These are phyloP conservation scores for Gobius niger DNA, from an alignment of 2,113 vertebrate genomes.

Conservation along the genomic window DNA sequence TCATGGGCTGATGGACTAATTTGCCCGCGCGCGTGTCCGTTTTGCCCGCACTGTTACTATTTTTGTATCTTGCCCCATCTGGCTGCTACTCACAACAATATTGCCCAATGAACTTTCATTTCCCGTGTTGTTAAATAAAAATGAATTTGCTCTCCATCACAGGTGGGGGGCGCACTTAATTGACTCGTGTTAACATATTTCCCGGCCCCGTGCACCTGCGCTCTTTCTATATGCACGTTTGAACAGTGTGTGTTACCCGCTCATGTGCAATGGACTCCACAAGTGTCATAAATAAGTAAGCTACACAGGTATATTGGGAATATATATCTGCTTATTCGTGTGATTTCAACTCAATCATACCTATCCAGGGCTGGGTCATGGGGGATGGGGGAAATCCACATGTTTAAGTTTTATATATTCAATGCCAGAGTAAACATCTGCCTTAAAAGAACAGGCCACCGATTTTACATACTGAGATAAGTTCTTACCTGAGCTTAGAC, in stretches of 20 bases:
- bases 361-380: too few species aligned
- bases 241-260: constrained; percentile 47
- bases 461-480: too few species aligned
- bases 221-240: constrained; percentile 63
- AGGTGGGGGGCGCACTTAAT: constrained; percentile 74
- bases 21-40: constrained; percentile 39
- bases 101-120: constrained; percentile 77
- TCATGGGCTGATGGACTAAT: constrained; percentile 65
- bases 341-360: too few species aligned
- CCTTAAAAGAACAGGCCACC: too few species aligned
- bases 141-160: constrained; percentile 74
- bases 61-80: constrained; percentile 76
- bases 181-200: constrained; percentile 74
- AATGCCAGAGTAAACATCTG: too few species aligned
- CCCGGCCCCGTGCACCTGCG: constrained; percentile 69
- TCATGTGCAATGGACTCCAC: constrained; percentile 48
- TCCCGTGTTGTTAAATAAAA: constrained; percentile 74
- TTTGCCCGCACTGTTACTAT: constrained; percentile 57
- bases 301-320: neutral
- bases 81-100: constrained; percentile 69
- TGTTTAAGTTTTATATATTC: too few species aligned
- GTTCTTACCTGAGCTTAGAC: too few species aligned
- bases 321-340: too few species aligned
- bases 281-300: constrained; percentile 28
- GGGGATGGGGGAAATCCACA: too few species aligned